These are phyloP conservation scores for Manis crassicaudata DNA, from an alignment of 2,797 vertebrate genomes.

Conservation along the genomic window DNA sequence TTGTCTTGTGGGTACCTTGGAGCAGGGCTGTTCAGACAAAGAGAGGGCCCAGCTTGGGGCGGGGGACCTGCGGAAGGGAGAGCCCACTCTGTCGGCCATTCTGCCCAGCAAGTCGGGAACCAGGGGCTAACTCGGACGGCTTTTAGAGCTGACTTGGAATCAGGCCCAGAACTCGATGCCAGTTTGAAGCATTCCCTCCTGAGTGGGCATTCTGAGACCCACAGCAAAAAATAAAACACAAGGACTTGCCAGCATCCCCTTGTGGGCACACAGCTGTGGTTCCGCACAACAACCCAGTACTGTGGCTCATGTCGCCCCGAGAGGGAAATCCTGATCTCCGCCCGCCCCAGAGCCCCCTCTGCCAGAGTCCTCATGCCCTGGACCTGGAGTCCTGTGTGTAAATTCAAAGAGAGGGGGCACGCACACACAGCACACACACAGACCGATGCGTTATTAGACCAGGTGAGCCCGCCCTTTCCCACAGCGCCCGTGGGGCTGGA, in stretches of 20 bases:
- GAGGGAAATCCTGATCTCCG: background rate
- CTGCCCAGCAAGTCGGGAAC: background rate
- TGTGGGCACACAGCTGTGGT: background rate
- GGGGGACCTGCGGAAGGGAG: background rate
- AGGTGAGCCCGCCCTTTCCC: background rate
- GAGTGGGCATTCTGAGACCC: background rate
- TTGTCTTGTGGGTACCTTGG: background rate
- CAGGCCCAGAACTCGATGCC: background rate
- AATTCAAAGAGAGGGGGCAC: background rate
- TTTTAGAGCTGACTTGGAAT: constrained; percentile 52
- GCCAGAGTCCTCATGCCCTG: background rate
- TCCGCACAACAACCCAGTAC: background rate
- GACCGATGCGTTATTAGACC: background rate
- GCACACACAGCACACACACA: accelerated
- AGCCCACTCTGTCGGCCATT: background rate
- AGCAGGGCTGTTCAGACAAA: background rate
- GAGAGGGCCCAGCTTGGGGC: accelerated
- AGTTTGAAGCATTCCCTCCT: constrained; percentile 35
- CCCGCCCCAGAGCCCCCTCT: background rate
- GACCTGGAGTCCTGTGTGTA: background rate
- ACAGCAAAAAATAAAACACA: background rate
- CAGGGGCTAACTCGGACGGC: background rate
- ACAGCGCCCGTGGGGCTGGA: background rate
- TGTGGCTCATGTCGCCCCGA: background rate
- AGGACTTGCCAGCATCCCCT: background rate